These are phyloP conservation scores for Potamilus streckersoni DNA, from an alignment of 1,140 invertebrate species.

Conservation along the genomic window DNA sequence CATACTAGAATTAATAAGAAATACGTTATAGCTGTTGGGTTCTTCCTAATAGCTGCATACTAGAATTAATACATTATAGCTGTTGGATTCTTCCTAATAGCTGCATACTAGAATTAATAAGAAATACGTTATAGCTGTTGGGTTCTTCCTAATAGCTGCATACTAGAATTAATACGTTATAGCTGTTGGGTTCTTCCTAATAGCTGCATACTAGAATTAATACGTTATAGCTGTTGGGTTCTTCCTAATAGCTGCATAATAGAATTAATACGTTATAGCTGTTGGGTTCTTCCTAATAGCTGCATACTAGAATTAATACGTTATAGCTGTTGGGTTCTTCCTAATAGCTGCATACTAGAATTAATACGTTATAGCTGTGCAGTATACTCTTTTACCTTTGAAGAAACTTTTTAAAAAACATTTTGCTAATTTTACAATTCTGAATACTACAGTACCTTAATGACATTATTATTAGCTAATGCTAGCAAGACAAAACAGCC, in stretches of 20 bases:
- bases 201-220: constrained; percentile 29
- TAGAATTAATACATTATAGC: constrained; percentile 14
- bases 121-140: constrained; percentile 5
- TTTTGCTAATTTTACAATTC: background rate
- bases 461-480: too few relatives aligned
- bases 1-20: constrained; percentile 22
- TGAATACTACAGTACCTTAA: too few relatives aligned
- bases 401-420: background rate
- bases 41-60: constrained; percentile 32
- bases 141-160: constrained; percentile 31
- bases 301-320: constrained; percentile 26
- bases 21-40: constrained; percentile 17
- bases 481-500: too few relatives aligned
- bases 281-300: constrained; percentile 28
- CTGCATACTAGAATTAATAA: constrained; percentile 27
- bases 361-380: background rate
- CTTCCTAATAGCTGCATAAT: constrained; percentile 33
- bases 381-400: background rate
- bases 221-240: constrained; percentile 10
- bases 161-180: constrained; percentile 17
- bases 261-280: constrained; percentile 2
- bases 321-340: constrained; percentile 15
- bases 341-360: constrained; percentile 34
- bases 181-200: constrained; percentile 28
- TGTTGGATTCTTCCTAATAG: constrained; percentile 26